These are phyloP conservation scores for Tenrec ecaudatus DNA, from an alignment of 2,113 vertebrate genomes.

Conservation along the genomic window DNA sequence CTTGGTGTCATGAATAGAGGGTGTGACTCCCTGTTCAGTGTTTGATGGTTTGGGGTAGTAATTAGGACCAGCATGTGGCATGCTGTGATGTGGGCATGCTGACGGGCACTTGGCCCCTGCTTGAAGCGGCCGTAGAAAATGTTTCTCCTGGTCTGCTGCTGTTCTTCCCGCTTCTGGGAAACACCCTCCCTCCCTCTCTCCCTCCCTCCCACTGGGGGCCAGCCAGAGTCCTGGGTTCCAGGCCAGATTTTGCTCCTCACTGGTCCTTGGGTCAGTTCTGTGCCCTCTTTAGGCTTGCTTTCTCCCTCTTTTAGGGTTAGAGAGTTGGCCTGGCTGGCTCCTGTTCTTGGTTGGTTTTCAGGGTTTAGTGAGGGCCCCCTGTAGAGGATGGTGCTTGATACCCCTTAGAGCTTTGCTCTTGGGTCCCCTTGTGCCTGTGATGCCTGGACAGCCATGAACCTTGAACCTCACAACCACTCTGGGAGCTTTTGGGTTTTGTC, in stretches of 20 bases:
- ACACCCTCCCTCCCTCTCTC: too few relatives aligned
- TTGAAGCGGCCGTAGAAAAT: not conserved
- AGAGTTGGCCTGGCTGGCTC: not conserved
- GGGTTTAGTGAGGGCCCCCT: not conserved
- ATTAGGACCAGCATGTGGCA: not conserved
- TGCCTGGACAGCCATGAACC: not conserved
- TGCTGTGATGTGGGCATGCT: not conserved
- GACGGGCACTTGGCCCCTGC: not conserved
- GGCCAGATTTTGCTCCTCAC: not conserved
- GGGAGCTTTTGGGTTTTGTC: not conserved
- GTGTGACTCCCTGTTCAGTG: not conserved
- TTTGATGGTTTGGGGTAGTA: not conserved
- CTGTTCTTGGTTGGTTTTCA: not conserved
- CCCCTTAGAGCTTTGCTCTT: not conserved
- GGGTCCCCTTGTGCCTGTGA: not conserved
- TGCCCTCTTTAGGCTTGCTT: not conserved
- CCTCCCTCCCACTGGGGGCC: not conserved
- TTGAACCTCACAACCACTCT: not conserved
- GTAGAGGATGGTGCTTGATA: not conserved
- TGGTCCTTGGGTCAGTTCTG: not conserved
- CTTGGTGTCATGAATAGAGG: conserved; percentile 4
- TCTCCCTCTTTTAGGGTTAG: not conserved
- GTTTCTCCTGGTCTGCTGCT: not conserved
- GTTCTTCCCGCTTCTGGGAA: not conserved
- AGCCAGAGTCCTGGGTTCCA: not conserved